Conservation (phyloP, 2,113 vertebrate species). For the Lophochroa leadbeateri region DNA sequence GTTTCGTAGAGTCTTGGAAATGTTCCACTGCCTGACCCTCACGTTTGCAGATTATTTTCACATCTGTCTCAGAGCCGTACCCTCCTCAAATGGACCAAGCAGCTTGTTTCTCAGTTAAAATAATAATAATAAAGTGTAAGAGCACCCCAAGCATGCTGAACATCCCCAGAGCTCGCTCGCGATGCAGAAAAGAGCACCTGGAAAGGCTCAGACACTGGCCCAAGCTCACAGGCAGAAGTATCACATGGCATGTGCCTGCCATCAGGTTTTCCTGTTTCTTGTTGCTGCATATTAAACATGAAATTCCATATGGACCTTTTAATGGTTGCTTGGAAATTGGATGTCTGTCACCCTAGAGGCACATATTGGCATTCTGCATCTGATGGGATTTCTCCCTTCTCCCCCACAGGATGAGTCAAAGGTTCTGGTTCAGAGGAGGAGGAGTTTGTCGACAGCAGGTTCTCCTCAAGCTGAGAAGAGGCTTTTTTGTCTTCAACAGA, state of each 20-base stretch:
- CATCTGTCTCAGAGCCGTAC: not conserved
- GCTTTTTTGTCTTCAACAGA: not conserved
- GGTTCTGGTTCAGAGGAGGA: conserved; percentile 69
- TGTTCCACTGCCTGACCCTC: conserved; percentile 16
- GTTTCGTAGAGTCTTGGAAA: conserved; percentile 41
- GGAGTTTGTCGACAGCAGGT: conserved; percentile 11
- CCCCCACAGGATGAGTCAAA: conserved; percentile 56
- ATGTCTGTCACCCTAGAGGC: conserved; percentile 33
- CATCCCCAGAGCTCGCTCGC: not conserved
- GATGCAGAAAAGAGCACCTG: not conserved
- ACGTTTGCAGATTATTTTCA: conserved; percentile 42
- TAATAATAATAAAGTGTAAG: not conserved
- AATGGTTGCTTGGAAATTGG: conserved; percentile 69
- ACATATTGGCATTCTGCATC: conserved; percentile 54
- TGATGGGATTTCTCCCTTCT: conserved; percentile 62
- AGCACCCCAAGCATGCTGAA: not conserved
- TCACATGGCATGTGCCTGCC: not conserved
- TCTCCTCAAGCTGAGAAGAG: conserved; percentile 49
- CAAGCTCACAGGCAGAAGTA: not conserved
- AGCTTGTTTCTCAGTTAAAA: conserved; percentile 13
- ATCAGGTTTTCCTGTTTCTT: conserved; percentile 39
- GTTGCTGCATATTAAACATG: conserved; percentile 63
- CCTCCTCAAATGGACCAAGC: conserved; percentile 9
- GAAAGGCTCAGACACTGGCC: conserved; percentile 8
- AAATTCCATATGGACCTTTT: conserved; percentile 61